These are phyloP conservation scores for Pangasius djambal DNA, from an alignment of 2,797 vertebrate species.

Conservation along the genomic window DNA sequence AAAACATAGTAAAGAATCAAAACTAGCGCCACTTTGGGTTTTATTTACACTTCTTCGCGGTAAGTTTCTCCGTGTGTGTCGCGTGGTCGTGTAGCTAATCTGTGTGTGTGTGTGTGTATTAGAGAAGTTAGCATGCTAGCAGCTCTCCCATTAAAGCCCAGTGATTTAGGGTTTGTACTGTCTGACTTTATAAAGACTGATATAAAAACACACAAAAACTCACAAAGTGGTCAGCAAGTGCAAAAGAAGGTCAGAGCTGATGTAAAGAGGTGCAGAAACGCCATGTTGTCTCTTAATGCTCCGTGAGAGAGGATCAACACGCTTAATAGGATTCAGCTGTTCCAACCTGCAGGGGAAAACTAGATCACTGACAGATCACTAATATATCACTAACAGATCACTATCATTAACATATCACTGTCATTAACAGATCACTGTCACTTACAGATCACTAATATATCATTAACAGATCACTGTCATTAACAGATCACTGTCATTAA, in stretches of 20 bases:
- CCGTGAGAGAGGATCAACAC: background rate
- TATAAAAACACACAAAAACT: background rate
- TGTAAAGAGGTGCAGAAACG: background rate
- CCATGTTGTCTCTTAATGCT: background rate
- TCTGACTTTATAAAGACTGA: background rate
- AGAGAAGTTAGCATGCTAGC: background rate
- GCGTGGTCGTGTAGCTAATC: background rate
- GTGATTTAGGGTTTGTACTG: background rate
- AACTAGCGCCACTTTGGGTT: background rate
- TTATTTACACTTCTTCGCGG: background rate
- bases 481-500: no score
- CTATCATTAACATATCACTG: no score
- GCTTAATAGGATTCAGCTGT: slow-evolving; percentile 10
- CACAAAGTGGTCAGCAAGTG: background rate
- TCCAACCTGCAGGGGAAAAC: background rate
- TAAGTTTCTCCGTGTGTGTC: background rate
- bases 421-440: no score
- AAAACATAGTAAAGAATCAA: background rate
- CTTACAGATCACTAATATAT: no score
- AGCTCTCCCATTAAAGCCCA: background rate
- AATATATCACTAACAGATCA: background rate
- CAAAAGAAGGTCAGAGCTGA: no score
- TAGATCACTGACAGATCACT: background rate
- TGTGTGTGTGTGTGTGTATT: background rate
- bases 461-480: no score